phyloP scores from a whole-genome alignment of 1,140 invertebrate species.

The Lepidurus couesii region DNA sequence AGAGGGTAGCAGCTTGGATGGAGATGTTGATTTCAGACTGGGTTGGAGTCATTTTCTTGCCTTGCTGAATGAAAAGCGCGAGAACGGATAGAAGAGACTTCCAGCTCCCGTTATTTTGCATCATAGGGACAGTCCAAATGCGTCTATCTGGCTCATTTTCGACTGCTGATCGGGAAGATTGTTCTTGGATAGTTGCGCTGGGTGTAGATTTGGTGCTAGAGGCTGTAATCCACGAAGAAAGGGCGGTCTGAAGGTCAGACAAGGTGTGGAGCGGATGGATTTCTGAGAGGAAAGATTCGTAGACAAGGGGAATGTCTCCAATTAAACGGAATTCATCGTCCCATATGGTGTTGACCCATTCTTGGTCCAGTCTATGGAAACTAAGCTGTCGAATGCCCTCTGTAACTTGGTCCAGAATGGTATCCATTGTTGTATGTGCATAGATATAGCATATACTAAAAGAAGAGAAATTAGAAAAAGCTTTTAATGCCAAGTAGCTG shows the following conservation, averaged over 20 bases:
- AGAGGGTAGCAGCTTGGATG: slow-evolving; percentile 47
- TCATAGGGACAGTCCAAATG: slow-evolving; percentile 51
- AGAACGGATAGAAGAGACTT: slow-evolving; percentile 50
- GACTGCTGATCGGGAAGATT: slow-evolving; percentile 22
- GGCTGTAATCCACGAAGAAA: slow-evolving; percentile 42
- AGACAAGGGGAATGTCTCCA: slow-evolving; percentile 47
- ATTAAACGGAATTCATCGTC: slow-evolving; percentile 48
- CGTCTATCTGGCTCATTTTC: slow-evolving; percentile 32
- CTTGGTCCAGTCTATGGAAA: slow-evolving; percentile 43
- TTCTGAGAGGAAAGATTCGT: slow-evolving; percentile 45
- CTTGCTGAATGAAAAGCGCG: slow-evolving; percentile 49
- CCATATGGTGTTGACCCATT: slow-evolving; percentile 51
- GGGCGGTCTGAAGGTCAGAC: slow-evolving; percentile 39
- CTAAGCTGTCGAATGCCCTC: slow-evolving; percentile 40
- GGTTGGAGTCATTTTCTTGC: slow-evolving; percentile 43
- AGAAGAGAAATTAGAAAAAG: too few relatives aligned
- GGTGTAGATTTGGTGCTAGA: slow-evolving; percentile 37
- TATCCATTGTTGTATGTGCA: neutral
- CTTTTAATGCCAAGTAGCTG: too few relatives aligned
- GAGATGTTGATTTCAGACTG: slow-evolving; percentile 44
- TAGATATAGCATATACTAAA: too few relatives aligned
- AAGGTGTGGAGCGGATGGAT: slow-evolving; percentile 44
- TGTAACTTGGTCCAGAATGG: neutral
- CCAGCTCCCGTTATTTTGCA: slow-evolving; percentile 47
- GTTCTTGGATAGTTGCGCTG: slow-evolving; percentile 35